Evolutionary conservation across 2,797 vertebrate genomes (phyloP), one percentile per base, ranked within the genome.

Genomic region (Phalanger gymnotis): DNA sequence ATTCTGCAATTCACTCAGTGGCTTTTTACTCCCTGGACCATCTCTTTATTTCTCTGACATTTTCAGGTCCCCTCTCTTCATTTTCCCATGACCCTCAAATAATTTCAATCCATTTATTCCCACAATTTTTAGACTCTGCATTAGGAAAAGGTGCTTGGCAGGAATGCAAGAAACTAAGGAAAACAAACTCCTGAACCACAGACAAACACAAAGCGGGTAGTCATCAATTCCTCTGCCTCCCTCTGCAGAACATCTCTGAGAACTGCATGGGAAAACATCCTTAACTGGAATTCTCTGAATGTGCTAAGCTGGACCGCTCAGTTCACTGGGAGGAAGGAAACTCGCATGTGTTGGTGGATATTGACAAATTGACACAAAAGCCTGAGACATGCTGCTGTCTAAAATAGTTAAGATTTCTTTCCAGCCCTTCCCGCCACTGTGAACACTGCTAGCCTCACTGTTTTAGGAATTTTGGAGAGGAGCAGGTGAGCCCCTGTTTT

Each of bases 391-490:
- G 95, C 97, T 97, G 98, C 98, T 98, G 97, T 94, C 95, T 92
- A 93, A 95, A 98, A 98, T 98, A 97, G 97, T 97, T 97, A 97
- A 10, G 97, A 98, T 97, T 98, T 98, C 95, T 96, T 92, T 95
- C 95, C 96, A 98, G 96, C 97, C 97, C 97, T 97, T 97, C 94
- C 97, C 97, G 97, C 94, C 81, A 94, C 94, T 96, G 95, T 94
- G 96, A 95, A 94, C 97, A 66, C 97, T 98, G 98, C 97, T 97
- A 98, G 96, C 96, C 93, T 97, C 94, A 93, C 96, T 97, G 94
- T 90, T 94, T 91, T 56, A 55, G 96, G 94, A 92, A 95, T 95
- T 96, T 97, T 98, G 97, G 97, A 98, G 97, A 94, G 0, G 94
- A 96, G 97, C 98, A 95, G 95, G 96, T 94, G 66, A 96, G 93